phyloP scores from a whole-genome alignment of 1,140 invertebrate species.

The Aphis craccivora region DNA sequence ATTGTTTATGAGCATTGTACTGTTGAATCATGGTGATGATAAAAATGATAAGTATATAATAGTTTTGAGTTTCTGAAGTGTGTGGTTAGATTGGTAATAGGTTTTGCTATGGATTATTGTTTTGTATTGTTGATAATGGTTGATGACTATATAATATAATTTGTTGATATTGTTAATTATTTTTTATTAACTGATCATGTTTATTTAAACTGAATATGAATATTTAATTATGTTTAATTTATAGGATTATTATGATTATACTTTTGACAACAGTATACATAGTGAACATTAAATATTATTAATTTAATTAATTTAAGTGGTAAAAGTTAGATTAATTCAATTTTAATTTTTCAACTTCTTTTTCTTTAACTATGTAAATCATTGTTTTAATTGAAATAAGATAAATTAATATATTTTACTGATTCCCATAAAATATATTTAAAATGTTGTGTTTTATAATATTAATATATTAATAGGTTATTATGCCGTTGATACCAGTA shows the following conservation, averaged over 20 bases:
- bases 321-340: background rate
- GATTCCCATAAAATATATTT: background rate
- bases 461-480: constrained; percentile 68
- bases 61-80: background rate
- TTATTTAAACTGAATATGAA: background rate
- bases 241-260: too few relatives aligned
- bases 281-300: background rate
- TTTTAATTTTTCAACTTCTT: background rate
- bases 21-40: background rate
- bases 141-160: background rate
- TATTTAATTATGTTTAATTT: background rate
- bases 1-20: background rate
- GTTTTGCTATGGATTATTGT: background rate
- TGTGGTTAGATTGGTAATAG: too few relatives aligned
- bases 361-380: background rate
- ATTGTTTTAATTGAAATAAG: background rate
- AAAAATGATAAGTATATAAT: background rate
- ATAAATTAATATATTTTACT: background rate
- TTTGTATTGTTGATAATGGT: background rate
- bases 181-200: background rate
- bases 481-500: constrained; percentile 82
- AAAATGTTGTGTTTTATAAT: background rate
- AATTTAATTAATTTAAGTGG: background rate
- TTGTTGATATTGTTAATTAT: background rate
- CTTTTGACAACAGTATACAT: background rate